Percentiles rank a stretch among this genome's conserved stretches.
Evolutionary conservation across 1,140 invertebrate genomes (phyloP).

Genomic region (Mya arenaria): DNA sequence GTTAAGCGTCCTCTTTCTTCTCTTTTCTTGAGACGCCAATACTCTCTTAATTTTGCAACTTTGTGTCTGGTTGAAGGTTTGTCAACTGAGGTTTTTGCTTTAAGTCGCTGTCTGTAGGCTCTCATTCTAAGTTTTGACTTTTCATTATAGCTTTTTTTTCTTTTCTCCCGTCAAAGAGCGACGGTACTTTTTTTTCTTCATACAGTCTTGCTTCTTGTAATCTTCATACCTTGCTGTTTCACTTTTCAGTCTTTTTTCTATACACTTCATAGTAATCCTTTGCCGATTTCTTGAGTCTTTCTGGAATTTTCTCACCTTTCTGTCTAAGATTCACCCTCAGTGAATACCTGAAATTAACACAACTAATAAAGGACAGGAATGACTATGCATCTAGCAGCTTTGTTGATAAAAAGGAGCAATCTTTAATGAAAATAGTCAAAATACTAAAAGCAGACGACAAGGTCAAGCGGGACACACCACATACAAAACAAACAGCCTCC

Average conservation of each 20-base stretch:
- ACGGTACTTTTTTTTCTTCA: not conserved
- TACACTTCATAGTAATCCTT: constrained; percentile 18
- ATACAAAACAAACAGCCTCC: too few relatives aligned
- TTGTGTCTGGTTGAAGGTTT: constrained; percentile 1
- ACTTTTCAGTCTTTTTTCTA: not conserved
- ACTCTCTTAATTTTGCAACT: constrained; percentile 24
- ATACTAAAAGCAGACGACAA: too few relatives aligned
- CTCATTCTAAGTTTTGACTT: constrained; percentile 34
- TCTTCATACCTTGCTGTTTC: constrained; percentile 7
- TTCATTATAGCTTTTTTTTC: constrained; percentile 6
- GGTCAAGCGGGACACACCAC: too few relatives aligned
- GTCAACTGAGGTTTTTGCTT: not conserved
- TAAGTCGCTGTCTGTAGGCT: not conserved
- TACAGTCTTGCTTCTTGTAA: constrained; percentile 3
- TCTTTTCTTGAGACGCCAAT: constrained; percentile 29
- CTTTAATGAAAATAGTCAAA: too few relatives aligned
- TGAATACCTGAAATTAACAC: too few relatives aligned
- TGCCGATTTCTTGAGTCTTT: not conserved
- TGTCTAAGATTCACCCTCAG: too few relatives aligned
- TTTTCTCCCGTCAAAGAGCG: not conserved
- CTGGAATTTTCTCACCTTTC: too few relatives aligned
- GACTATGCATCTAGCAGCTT: too few relatives aligned
- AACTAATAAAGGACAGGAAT: too few relatives aligned
- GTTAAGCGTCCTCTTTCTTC: constrained; percentile 12
- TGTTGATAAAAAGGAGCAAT: too few relatives aligned